These are phyloP conservation scores for Heliconius nattereri DNA, from an alignment of 1,140 invertebrate species.

Conservation along the genomic window DNA sequence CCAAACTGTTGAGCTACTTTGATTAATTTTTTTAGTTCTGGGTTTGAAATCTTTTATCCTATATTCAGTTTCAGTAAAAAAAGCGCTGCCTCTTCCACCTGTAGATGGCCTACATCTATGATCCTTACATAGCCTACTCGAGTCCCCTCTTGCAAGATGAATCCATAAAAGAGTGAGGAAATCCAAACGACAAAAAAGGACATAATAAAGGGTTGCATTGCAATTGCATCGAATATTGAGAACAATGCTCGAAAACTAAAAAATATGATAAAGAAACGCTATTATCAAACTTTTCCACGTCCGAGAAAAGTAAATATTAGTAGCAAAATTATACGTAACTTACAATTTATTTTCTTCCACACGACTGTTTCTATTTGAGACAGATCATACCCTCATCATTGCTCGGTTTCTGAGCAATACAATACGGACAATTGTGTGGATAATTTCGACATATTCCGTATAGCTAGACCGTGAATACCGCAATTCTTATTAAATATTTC, in stretches of 20 bases:
- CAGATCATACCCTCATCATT: slow-evolving; percentile 36
- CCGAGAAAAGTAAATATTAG: neutral
- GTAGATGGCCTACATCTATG: too few relatives aligned
- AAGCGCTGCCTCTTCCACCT: too few relatives aligned
- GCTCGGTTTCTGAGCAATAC: slow-evolving; percentile 21
- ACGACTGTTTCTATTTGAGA: slow-evolving; percentile 32
- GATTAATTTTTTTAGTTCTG: too few relatives aligned
- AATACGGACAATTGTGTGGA: slow-evolving; percentile 28
- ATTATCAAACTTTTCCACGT: neutral
- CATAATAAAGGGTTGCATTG: too few relatives aligned
- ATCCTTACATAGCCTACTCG: too few relatives aligned
- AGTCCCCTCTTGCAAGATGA: too few relatives aligned
- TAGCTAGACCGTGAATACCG: slow-evolving; percentile 18
- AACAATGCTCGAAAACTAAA: neutral
- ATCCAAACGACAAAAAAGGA: too few relatives aligned
- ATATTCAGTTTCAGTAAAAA: too few relatives aligned
- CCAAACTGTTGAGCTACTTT: too few relatives aligned
- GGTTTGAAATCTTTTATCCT: too few relatives aligned
- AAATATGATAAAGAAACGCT: neutral
- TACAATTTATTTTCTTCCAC: slow-evolving; percentile 36
- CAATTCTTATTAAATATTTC: slow-evolving; percentile 9
- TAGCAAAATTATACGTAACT: neutral
- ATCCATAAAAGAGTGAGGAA: too few relatives aligned
- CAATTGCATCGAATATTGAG: too few relatives aligned
- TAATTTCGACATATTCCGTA: slow-evolving; percentile 29